A percentile compares a stretch with the other conserved stretches of the same genome.
Conservation (phyloP, 2,888 invertebrate species). For the Diogma glabrata region DNA sequence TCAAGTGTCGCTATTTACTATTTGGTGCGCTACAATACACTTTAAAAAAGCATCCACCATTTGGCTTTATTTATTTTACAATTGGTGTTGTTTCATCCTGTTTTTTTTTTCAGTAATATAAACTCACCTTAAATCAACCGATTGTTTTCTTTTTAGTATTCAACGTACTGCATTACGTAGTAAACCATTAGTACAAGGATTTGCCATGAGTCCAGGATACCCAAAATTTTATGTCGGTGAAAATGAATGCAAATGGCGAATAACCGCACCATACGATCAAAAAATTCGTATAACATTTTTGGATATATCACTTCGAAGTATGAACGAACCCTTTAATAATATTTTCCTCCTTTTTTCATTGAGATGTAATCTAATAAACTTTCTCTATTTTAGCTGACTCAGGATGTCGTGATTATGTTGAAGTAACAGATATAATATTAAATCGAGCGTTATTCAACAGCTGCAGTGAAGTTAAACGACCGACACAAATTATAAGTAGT, state of each 20-base stretch:
- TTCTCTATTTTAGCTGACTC: slow-evolving; percentile 17
- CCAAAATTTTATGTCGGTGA: slow-evolving; percentile 61
- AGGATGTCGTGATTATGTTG: slow-evolving; percentile 21
- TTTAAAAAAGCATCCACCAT: too few relatives aligned
- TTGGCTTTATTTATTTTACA: too few relatives aligned
- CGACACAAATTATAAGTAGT: slow-evolving; percentile 20
- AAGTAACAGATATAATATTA: slow-evolving; percentile 19
- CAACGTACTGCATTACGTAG: slow-evolving; percentile 21
- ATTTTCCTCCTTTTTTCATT: too few relatives aligned
- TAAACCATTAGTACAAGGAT: slow-evolving; percentile 39
- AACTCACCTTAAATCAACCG: too few relatives aligned
- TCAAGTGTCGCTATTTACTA: too few relatives aligned
- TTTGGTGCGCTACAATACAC: too few relatives aligned
- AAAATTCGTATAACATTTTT: slow-evolving; percentile 51
- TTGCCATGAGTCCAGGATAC: slow-evolving; percentile 60
- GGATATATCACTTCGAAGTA: slow-evolving; percentile 60
- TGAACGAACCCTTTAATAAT: slow-evolving; percentile 28
- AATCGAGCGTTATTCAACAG: slow-evolving; percentile 20
- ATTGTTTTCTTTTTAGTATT: too few relatives aligned
- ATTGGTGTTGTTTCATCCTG: too few relatives aligned
- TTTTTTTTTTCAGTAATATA: too few relatives aligned
- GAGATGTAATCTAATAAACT: background rate
- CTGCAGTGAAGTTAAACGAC: slow-evolving; percentile 20
- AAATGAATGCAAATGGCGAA: slow-evolving; percentile 52
- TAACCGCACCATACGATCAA: slow-evolving; percentile 49